A percentile compares a stretch with the other conserved stretches of the same genome.
These are phyloP conservation scores for Burhinus oedicnemus DNA, from an alignment of 2,113 vertebrate species.

Conservation along the genomic window DNA sequence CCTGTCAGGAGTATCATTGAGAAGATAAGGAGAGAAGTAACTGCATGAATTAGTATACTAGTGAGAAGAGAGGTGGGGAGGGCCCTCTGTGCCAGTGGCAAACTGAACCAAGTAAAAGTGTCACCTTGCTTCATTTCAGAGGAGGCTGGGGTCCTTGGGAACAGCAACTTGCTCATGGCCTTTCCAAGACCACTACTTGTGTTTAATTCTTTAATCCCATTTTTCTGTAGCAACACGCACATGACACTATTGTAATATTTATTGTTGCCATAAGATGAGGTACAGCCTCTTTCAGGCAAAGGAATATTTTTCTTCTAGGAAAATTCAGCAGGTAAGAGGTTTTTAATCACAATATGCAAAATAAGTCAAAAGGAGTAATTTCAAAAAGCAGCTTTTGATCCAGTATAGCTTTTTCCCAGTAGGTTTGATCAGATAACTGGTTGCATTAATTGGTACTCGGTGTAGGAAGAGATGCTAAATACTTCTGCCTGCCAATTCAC, in stretches of 20 bases:
- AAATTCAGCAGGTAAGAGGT: constrained; percentile 1
- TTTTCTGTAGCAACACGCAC: not conserved
- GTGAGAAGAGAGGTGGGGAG: not conserved
- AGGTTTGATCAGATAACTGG: constrained; percentile 37
- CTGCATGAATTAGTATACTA: not conserved
- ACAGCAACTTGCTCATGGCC: accelerated
- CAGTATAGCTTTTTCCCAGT: constrained; percentile 4
- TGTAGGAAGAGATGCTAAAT: constrained; percentile 57
- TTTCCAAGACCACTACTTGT: not conserved
- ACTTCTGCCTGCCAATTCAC: constrained; percentile 44
- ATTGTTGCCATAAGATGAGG: not conserved
- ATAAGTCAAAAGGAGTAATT: not conserved
- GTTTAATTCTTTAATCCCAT: not conserved
- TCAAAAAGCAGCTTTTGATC: constrained; percentile 29
- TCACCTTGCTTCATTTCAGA: not conserved
- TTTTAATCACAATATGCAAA: constrained; percentile 40
- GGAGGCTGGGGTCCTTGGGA: not conserved
- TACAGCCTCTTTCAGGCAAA: not conserved
- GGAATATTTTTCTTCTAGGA: not conserved
- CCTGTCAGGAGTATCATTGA: not conserved
- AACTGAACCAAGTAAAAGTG: not conserved
- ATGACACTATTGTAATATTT: not conserved
- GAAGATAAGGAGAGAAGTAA: not conserved
- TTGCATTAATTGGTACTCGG: constrained; percentile 39
- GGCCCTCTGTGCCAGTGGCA: not conserved